Evolutionary conservation across 2,888 invertebrate species (phyloP), one percentile per base, ranked within the genome.

Genomic region (Clostera curtula): DNA sequence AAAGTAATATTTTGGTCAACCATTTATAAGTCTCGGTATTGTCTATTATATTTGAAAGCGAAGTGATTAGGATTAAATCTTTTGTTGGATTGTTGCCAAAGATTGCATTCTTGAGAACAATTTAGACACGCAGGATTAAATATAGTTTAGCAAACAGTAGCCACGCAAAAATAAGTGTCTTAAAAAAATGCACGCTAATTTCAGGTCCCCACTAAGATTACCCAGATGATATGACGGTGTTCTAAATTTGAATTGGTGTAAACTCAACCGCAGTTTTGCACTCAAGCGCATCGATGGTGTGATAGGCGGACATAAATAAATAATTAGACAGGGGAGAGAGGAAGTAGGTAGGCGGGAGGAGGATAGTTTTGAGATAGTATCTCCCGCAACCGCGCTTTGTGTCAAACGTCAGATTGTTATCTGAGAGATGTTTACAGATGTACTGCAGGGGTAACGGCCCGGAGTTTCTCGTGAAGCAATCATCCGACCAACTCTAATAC

Each of bases 341-440:
- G 72, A 73, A 67, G 71, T 62, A 34, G 48, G 56, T 43, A 49
- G 41, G 49, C 32, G 56, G 51, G 53, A 54, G 53, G 63, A 61
- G 60, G 68, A 75, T 77, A 77, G 79, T 79, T 77, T 69, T 49
- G 64, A 76, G 82, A 82, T 82, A 60, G 46, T 68, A 82, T 82
- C 80, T 64, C 58, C 53, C 57, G 73, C 73, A 74, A 74, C 76
- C 79, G 76, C 75, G 80, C 79, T 83, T 83, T 82, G 82, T 82
- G 82, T 80, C 82, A 83, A 80, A 77, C 80, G 82, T 80, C 82
- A 79, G 82, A 83, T 83, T 56, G 31, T 71, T 76, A 82, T 82
- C 82, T 63, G 36, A 56, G 56, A 77, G 77, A 82, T 80, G 80
- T 82, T 82, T 82, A 80, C 82, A 82, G 82, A 83, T 82, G 82